Base-by-base conservation (phyloP, 2,888 invertebrate genomes). In the Oscheius onirici region DNA sequence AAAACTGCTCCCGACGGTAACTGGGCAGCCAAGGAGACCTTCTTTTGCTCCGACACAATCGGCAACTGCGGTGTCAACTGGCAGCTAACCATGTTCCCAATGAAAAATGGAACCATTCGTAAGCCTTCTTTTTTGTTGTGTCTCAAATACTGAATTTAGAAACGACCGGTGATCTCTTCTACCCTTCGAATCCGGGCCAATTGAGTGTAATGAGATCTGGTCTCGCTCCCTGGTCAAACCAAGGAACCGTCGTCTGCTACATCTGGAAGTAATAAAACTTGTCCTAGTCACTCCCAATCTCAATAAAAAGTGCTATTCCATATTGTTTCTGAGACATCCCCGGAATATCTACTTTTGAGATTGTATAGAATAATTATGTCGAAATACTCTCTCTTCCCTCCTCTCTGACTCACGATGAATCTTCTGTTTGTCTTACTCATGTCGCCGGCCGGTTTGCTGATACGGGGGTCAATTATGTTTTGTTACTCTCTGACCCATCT, bases 201-300 rank as follows among this genome's bases (percentile, higher is more conserved):
- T 13, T 58, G n/a, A 17, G n/a, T 11, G 22, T 40, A 13, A 58
- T 58, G 58, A 34, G 20, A 11, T 6, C 20, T 8, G 58, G 58
- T 40, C n/a, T 58, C n/a, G n/a, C 41, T 17, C n/a, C n/a, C 17
- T 58, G 41, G 40, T 43, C 24, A n/a, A 15, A 13, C 24, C 20
- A 63, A 15, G 63, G 63, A 28, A 49, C 63, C 15, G 46, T 28
- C 26, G 49, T 49, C 11, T 63, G 63, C n/a, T 63, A 63, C 20
- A 63, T 63, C 13, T 63, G 63, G 63, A 63, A 63, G 24, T 49
- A 63, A 28, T 34, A 34, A 34, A 34, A 34, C 8, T 8, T 34
- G 34, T 34, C 34, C 34, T 34, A 3, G 8, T 8, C 34, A 34
- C 34, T 34, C 8, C 8, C 8, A 34, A 34, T 34, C 34, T 34